Evolutionary conservation across 2,113 vertebrate genomes (phyloP), one percentile per base, ranked within the genome.

Genomic region (Trematocara variabile): DNA sequence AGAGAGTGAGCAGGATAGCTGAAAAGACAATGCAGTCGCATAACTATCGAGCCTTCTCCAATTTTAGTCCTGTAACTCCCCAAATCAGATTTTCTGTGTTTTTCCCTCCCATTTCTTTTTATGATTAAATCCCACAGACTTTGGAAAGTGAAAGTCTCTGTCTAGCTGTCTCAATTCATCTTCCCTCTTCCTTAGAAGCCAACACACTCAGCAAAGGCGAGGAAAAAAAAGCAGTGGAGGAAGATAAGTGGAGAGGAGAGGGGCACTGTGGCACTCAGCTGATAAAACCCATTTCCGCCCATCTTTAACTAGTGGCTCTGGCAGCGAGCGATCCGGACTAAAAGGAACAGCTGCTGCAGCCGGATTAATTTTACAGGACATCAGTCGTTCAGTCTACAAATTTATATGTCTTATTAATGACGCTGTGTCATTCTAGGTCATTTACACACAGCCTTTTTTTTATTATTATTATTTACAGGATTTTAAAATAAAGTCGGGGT

Each of bases 241-340:
- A 84, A 77, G 55, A 77, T 39, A 8, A 60, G 77, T 55, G 28
- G 30, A 30, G 54, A 75, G 52, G 9, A 70, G 55, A 55, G 22
- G 28, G n/a, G 11, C 50, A 85, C 46, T 73, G 37, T 89, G 80
- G 60, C 83, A 54, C 52, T 81, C 78, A 50, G 81, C 87, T 90
- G 93, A 95, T 93, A 92, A 93, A 91, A 86, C 22, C 48, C 58
- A 80, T 81, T 91, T 93, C 87, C 81, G 81, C 81, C 79, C 80
- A 77, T 93, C 81, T 86, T 80, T 86, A 85, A 90, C 80, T 41
- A 46, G 63, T 12, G 77, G 68, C 54, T 89, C 80, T 52, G 78
- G 79, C 82, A 75, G 79, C n/a, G 4, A 86, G 30, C 18, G 80
- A 87, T 85, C 44, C 8, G 28, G 84, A 83, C 77, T 33, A 28